These are phyloP conservation scores for Microtus ochrogaster DNA, from an alignment of 2,113 vertebrate genomes.

Conservation along the genomic window DNA sequence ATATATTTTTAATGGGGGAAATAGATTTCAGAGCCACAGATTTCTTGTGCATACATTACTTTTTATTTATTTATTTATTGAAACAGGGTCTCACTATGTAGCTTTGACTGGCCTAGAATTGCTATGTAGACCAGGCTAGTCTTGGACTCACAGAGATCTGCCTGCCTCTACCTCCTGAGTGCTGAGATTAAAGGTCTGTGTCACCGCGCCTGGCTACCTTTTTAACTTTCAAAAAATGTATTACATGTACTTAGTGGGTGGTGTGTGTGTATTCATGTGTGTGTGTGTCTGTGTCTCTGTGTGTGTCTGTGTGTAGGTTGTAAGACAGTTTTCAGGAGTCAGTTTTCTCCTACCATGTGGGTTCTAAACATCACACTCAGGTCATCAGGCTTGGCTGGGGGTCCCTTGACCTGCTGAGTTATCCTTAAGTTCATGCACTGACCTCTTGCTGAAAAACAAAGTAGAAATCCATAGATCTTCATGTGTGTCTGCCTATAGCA, in stretches of 20 bases:
- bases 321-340: not conserved
- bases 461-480: not conserved
- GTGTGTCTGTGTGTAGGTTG: not conserved
- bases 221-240: not conserved
- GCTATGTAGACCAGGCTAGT: not conserved
- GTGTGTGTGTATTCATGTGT: not conserved
- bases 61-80: not conserved
- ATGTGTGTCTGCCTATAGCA: not conserved
- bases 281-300: not conserved
- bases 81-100: not conserved
- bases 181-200: not conserved
- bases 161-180: not conserved
- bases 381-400: not conserved
- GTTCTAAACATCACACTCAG: not conserved
- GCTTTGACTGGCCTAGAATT: not conserved
- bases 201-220: too few relatives aligned
- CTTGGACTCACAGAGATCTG: not conserved
- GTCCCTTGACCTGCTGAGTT: not conserved
- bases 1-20: not conserved
- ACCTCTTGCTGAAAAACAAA: conserved; percentile 17
- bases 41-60: not conserved
- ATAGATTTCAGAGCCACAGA: conserved; percentile 16
- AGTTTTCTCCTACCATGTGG: not conserved
- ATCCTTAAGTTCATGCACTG: not conserved
- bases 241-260: not conserved